A percentile compares a stretch with the other conserved stretches of the same genome.
Conservation (phyloP, 2,888 invertebrate species). For the Drosophila ustulata region DNA sequence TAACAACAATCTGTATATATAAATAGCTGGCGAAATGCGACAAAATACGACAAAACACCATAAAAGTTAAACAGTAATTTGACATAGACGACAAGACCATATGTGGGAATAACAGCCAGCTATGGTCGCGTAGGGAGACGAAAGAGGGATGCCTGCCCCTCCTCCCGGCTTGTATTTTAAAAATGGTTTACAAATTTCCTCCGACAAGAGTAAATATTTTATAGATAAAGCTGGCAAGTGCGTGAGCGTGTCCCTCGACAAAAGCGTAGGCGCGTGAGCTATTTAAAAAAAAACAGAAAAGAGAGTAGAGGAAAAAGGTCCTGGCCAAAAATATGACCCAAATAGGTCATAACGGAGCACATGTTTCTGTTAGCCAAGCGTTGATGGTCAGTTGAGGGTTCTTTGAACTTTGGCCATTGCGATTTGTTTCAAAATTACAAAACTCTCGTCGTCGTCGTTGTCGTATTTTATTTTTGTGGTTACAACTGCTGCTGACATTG, state of each 20-base stretch:
- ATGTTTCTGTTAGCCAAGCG: conserved; percentile 48
- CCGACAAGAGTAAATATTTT: conserved; percentile 66
- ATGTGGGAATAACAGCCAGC: conserved; percentile 54
- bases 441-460: conserved; percentile 7
- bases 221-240: conserved; percentile 68
- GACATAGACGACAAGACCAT: conserved; percentile 72
- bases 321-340: conserved; percentile 24
- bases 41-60: conserved; percentile 73
- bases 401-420: conserved; percentile 42
- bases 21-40: conserved; percentile 70
- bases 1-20: conserved; percentile 30
- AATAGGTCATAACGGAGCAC: conserved; percentile 51
- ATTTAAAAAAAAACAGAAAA: conserved; percentile 30
- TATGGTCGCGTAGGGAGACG: neutral
- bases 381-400: conserved; percentile 9
- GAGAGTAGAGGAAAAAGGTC: conserved; percentile 24
- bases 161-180: conserved; percentile 42
- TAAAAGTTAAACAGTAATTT: conserved; percentile 80
- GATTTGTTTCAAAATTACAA: conserved; percentile 20
- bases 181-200: conserved; percentile 64
- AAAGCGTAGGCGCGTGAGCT: conserved; percentile 56
- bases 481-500: conserved; percentile 63
- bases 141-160: conserved; percentile 3
- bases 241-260: conserved; percentile 59
- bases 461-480: conserved; percentile 56